Conservation (phyloP, 2,113 vertebrate species). For the Hemicordylus capensis region DNA sequence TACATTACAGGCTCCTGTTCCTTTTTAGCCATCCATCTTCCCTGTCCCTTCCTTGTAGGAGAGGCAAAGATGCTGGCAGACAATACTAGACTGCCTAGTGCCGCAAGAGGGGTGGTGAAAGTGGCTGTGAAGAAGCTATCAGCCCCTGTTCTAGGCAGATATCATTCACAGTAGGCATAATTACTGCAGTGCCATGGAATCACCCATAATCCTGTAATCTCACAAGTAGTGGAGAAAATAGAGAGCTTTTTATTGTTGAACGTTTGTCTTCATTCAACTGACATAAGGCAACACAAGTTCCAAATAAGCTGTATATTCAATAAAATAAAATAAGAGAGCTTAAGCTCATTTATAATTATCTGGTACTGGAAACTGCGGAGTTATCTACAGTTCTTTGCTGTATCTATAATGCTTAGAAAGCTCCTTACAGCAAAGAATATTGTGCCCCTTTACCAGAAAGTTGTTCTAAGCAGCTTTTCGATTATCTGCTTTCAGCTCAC, state of each 20-base stretch:
- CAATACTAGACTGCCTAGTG: background rate
- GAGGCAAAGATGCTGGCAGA: background rate
- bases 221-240: background rate
- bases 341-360: background rate
- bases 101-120: background rate
- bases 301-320: accelerated
- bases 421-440: background rate
- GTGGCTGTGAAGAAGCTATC: background rate
- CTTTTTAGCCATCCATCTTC: background rate
- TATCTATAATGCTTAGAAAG: accelerated
- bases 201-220: background rate
- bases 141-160: background rate
- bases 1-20: no score
- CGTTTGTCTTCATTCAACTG: background rate
- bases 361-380: background rate
- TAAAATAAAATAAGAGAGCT: background rate
- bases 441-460: background rate
- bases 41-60: background rate
- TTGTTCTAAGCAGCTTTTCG: background rate
- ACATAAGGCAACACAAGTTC: background rate
- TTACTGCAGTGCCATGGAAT: background rate
- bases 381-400: background rate
- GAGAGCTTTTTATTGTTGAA: background rate
- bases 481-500: background rate
- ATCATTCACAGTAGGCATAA: background rate